phyloP scores from a whole-genome alignment of 2,888 invertebrate species.

The Adelognathus sp. region DNA sequence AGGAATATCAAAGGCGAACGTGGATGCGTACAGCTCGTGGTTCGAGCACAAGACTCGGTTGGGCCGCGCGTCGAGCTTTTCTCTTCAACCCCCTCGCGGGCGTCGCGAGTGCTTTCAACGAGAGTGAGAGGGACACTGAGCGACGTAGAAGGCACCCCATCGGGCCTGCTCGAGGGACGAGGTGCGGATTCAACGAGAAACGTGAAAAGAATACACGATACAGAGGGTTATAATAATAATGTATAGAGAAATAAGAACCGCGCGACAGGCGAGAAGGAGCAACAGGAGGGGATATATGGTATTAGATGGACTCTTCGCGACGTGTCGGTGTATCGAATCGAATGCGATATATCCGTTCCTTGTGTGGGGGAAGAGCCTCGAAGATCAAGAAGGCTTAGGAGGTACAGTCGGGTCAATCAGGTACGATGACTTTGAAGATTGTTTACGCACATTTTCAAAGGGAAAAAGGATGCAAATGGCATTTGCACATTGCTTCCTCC shows the following conservation, averaged over 20 bases:
- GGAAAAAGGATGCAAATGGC: no score
- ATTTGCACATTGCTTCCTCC: no score
- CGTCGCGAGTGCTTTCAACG: not conserved
- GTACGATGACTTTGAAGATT: no score
- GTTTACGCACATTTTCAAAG: no score
- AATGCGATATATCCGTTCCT: not conserved
- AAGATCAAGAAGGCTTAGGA: no score
- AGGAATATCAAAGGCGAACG: conserved; percentile 47
- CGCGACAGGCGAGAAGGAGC: not conserved
- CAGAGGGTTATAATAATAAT: conserved; percentile 8
- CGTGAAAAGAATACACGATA: conserved; percentile 14
- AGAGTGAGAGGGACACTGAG: conserved; percentile 13
- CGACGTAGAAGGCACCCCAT: no score
- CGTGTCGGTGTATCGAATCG: conserved; percentile 7
- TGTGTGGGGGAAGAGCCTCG: no score
- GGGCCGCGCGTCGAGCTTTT: conserved; percentile 1
- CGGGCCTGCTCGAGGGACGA: not conserved
- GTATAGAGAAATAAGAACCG: not conserved
- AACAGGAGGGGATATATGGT: conserved; percentile 4
- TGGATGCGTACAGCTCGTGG: conserved; percentile 21
- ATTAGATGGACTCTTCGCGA: conserved; percentile 10
- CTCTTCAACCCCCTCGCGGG: not conserved
- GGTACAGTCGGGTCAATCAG: no score
- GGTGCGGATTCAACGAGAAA: conserved; percentile 13
- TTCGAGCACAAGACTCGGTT: conserved; percentile 1